A percentile compares a stretch with the other conserved stretches of the same genome.
Conservation (phyloP, 2,113 vertebrate species). For the Phalacrocorax carbo region DNA sequence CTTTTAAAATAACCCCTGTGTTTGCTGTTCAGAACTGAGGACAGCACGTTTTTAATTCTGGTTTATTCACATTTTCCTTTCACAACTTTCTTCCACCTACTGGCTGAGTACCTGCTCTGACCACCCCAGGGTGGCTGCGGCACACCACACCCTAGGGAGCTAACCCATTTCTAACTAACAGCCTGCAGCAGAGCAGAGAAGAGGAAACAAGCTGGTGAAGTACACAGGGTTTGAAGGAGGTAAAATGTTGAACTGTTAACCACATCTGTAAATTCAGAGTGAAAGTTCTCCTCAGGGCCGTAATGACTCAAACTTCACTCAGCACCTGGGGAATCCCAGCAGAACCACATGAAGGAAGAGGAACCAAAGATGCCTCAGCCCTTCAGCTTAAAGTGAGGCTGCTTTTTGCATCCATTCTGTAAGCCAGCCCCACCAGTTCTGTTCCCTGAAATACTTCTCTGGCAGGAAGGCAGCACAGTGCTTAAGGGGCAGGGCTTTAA, state of each 20-base stretch:
- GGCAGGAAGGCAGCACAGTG: background rate
- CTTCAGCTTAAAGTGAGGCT: background rate
- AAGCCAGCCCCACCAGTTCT: conserved; percentile 10
- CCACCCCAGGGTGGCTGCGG: background rate
- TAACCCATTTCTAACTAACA: background rate
- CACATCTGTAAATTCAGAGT: conserved; percentile 33
- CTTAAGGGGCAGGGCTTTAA: background rate
- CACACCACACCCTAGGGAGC: background rate
- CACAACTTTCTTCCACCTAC: background rate
- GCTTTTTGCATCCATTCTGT: background rate
- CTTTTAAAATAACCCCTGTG: background rate
- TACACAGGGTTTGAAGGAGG: background rate
- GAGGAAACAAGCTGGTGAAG: conserved; percentile 9
- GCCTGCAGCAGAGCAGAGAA: background rate
- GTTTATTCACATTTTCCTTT: background rate
- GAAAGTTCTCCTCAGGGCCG: conserved; percentile 20
- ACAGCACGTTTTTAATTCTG: background rate
- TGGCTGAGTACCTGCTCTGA: background rate
- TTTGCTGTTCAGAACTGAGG: background rate
- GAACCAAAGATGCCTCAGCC: background rate
- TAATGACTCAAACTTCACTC: conserved; percentile 1
- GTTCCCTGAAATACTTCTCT: conserved; percentile 5
- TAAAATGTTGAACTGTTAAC: conserved; percentile 17
- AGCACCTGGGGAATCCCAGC: conserved; percentile 47
- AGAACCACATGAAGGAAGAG: conserved; percentile 37